These are phyloP conservation scores for Poecilobothrus nobilitatus DNA, from an alignment of 2,888 invertebrate species.

Conservation along the genomic window DNA sequence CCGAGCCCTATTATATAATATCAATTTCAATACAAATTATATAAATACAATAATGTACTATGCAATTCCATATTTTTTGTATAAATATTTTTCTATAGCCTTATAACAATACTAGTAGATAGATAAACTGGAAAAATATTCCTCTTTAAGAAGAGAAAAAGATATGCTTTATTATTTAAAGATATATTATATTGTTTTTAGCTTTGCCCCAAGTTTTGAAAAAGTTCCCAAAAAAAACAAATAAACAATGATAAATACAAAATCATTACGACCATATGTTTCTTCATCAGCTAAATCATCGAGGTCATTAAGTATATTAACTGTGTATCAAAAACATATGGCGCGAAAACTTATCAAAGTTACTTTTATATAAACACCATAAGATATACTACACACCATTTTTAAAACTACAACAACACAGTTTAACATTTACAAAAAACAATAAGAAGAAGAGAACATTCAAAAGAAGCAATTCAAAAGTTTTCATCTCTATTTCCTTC, in stretches of 20 bases:
- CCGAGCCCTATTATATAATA: too few relatives aligned
- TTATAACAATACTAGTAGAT: too few relatives aligned
- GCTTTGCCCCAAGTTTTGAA: too few relatives aligned
- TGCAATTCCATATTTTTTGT: too few relatives aligned
- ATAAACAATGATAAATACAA: slow-evolving; percentile 8
- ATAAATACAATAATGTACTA: too few relatives aligned
- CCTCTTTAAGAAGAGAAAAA: too few relatives aligned
- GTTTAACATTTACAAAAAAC: not conserved
- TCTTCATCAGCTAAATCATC: slow-evolving; percentile 43
- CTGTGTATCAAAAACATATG: slow-evolving; percentile 41
- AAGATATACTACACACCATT: not conserved
- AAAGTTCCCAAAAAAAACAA: not conserved
- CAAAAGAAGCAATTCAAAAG: not conserved
- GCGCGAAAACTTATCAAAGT: slow-evolving; percentile 24
- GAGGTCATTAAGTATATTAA: slow-evolving; percentile 44
- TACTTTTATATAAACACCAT: not conserved
- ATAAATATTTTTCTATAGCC: too few relatives aligned
- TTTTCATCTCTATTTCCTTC: slow-evolving; percentile 4
- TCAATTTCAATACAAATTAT: too few relatives aligned
- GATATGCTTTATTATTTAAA: too few relatives aligned
- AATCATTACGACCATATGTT: slow-evolving; percentile 29
- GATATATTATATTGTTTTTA: too few relatives aligned
- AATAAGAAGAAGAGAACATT: not conserved
- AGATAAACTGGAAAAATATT: too few relatives aligned
- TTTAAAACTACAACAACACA: not conserved